These are phyloP conservation scores for Daktulosphaira vitifoliae DNA, from an alignment of 1,140 invertebrate species.

Conservation along the genomic window DNA sequence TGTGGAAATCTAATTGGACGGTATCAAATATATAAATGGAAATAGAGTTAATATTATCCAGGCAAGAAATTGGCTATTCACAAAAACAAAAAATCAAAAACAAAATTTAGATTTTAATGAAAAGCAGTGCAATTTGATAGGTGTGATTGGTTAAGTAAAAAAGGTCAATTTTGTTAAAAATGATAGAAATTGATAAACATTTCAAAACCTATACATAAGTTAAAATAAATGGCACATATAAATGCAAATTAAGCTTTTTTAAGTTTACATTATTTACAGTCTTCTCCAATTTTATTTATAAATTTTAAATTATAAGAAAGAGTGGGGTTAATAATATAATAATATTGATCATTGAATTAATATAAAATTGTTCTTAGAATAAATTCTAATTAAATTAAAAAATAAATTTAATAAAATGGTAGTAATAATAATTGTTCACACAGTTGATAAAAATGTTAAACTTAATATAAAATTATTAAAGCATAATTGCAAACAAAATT, in stretches of 20 bases:
- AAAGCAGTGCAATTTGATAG: not conserved
- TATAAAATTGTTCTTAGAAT: no score
- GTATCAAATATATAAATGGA: conserved; percentile 29
- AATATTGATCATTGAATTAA: no score
- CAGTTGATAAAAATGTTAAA: no score
- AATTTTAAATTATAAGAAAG: conserved; percentile 9
- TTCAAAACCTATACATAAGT: conserved; percentile 11
- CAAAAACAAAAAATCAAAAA: no score
- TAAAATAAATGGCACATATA: conserved; percentile 26
- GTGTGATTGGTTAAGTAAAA: not conserved
- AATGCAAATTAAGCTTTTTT: conserved; percentile 23
- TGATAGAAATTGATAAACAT: not conserved
- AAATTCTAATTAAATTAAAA: no score
- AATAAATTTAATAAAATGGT: no score
- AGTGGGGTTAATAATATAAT: conserved; percentile 14
- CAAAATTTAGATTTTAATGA: not conserved
- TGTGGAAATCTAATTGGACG: conserved; percentile 29
- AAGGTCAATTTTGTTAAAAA: no score
- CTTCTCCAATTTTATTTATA: conserved; percentile 2
- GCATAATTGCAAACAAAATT: no score
- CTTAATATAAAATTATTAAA: no score
- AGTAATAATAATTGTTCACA: no score
- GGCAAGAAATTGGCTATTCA: conserved; percentile 4
- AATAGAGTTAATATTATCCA: not conserved
- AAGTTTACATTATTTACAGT: conserved; percentile 30